These are phyloP conservation scores for Glandiceps talaboti DNA, from an alignment of 53 echinoderm and acorn worm species.

Conservation along the genomic window DNA sequence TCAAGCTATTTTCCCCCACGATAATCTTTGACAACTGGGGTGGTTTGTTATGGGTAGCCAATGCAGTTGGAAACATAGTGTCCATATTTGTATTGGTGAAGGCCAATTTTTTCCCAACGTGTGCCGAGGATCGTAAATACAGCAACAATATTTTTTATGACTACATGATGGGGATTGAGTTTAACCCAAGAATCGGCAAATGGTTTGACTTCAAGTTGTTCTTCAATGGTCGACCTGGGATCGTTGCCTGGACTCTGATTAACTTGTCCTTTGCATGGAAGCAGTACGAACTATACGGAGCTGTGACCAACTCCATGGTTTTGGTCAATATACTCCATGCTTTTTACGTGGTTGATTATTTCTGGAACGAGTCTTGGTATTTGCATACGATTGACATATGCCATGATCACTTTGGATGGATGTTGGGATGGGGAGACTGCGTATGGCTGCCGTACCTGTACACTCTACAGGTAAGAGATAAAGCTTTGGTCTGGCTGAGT, in stretches of 20 bases:
- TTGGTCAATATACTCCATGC: conserved; percentile 53
- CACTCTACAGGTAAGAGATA: conserved; percentile 71
- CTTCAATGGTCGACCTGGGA: conserved; percentile 78
- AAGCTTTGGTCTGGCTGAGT: no score
- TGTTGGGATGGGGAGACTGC: conserved; percentile 65
- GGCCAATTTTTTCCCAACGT: conserved; percentile 57
- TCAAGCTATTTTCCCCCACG: conserved; percentile 58
- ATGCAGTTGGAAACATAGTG: conserved; percentile 40
- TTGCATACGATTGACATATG: conserved; percentile 78
- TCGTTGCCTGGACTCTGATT: conserved; percentile 63
- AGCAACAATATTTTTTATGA: conserved; percentile 61
- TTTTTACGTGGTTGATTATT: conserved; percentile 67
- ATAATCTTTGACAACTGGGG: conserved; percentile 69
- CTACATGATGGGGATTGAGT: conserved; percentile 73
- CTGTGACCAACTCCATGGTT: conserved; percentile 72
- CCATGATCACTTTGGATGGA: conserved; percentile 76
- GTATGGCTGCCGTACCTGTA: conserved; percentile 80
- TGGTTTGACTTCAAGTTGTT: conserved; percentile 79
- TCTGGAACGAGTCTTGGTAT: conserved; percentile 92
- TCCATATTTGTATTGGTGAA: conserved; percentile 47
- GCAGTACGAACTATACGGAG: conserved; percentile 55
- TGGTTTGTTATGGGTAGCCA: conserved; percentile 31
- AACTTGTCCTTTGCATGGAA: conserved; percentile 63
- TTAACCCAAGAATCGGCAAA: conserved; percentile 66
- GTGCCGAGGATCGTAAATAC: conserved; percentile 47